Base-by-base conservation (phyloP, 2,113 vertebrate species). In the Oncorhynchus masou region DNA sequence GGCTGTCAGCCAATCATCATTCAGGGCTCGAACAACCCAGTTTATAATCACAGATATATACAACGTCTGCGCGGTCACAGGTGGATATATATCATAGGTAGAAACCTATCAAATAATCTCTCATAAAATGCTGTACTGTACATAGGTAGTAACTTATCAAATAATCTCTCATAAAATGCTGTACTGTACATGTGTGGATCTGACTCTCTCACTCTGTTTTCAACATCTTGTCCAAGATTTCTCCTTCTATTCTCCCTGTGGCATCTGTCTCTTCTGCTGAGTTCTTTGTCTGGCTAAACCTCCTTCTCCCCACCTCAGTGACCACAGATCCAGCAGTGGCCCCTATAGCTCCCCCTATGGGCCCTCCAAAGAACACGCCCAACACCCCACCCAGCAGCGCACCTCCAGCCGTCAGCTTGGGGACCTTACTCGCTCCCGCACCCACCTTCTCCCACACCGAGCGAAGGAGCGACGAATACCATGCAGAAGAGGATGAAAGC, bases 331-430 rank as follows among this genome's bases (percentile, higher is more conserved):
- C 93, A 60, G 88, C 81, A 7, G 82, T 86, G 29, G 91, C 88
- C 2, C 93, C 93, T 0, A 91, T 72, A 8, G 87, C 92, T 22
- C 90, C 93, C 3, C 93, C 93, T 29, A 91, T 29, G n/a, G 81
- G 75, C 1, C 93, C 93, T 0, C 81, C 89, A 1, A 93, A 77
- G 74, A 92, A 77, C 71, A 92, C 75, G 0, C 93, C 93, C 0
- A 93, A 78, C 67, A 87, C 74, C 74, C 91, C 87, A 39, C 93
- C 93, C 13, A 92, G 73, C 74, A 94, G 6, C 0, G 90, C 91
- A 1, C 89, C 92, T 0, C 24, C 87, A 0, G 89, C 82, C 9
- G 90, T 84, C 0, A 86, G 78, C 70, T 70, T 88, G 2, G 91
- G 92, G 64, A 91, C 76, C 72, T 86, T 72, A 76, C 85, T 85